Conservation (phyloP, 2,113 vertebrate genomes). For the Pyxicephalus adspersus region DNA sequence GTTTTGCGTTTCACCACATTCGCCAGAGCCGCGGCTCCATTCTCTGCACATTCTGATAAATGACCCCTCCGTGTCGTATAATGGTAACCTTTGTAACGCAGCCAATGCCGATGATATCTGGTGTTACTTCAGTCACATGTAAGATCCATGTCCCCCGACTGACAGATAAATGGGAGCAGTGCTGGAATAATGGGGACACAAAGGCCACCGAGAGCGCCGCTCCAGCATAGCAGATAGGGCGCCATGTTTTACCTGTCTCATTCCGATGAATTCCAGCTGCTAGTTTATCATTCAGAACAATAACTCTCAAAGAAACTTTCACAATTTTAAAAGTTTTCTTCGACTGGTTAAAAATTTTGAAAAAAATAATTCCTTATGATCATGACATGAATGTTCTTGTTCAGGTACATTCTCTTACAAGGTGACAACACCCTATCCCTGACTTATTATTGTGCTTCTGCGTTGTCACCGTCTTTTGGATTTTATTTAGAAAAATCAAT, state of each 20-base stretch:
- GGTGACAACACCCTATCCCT: no score
- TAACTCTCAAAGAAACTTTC: no score
- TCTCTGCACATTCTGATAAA: constrained; percentile 8
- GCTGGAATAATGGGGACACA: neutral
- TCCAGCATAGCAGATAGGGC: neutral
- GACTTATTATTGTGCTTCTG: no score
- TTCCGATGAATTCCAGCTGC: constrained; percentile 1
- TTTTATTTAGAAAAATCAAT: no score
- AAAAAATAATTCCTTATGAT: no score
- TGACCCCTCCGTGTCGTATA: neutral
- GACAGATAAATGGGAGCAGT: constrained; percentile 8
- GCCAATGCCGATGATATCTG: neutral
- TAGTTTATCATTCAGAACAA: no score
- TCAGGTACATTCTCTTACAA: no score
- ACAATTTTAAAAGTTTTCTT: no score
- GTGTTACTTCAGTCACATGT: neutral
- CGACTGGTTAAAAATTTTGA: no score
- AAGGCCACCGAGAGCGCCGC: constrained; percentile 14
- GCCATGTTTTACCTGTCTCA: constrained; percentile 6
- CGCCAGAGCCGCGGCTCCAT: neutral
- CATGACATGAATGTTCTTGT: no score
- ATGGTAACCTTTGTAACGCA: constrained; percentile 17
- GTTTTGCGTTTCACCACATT: neutral
- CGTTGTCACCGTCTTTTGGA: no score
- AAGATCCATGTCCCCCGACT: constrained; percentile 28